Conservation (phyloP, 2,113 vertebrate species). For the Malurus cyaneus region DNA sequence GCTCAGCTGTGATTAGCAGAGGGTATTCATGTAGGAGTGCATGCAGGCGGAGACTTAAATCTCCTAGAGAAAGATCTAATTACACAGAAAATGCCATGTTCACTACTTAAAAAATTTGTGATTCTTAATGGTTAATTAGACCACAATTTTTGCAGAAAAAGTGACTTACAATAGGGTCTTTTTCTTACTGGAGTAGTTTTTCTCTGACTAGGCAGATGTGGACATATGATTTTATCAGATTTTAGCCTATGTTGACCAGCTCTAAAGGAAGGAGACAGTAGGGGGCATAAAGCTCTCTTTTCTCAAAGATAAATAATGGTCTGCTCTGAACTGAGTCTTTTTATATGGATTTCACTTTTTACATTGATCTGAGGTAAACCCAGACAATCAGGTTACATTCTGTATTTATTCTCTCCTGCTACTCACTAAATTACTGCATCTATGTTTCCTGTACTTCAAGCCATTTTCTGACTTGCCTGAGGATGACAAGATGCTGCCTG, state of each 20-base stretch:
- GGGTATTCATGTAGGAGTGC: background rate
- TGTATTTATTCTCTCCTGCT: background rate
- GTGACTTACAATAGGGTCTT: background rate
- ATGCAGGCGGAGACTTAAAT: background rate
- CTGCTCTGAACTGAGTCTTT: background rate
- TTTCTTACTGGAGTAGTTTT: background rate
- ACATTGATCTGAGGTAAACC: background rate
- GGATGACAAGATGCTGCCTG: background rate
- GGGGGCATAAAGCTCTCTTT: background rate
- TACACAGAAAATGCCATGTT: background rate
- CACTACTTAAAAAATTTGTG: background rate
- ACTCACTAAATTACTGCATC: background rate
- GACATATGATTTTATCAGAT: background rate
- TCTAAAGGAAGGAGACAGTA: background rate
- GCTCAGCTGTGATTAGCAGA: background rate
- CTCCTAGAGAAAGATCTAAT: background rate
- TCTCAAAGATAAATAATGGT: background rate
- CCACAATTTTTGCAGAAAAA: background rate
- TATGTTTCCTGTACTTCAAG: background rate
- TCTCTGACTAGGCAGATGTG: background rate
- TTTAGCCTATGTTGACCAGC: background rate
- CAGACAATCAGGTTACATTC: background rate
- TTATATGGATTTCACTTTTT: background rate
- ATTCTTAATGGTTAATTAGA: background rate
- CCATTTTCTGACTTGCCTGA: background rate